Base-by-base conservation (phyloP, 2,888 invertebrate genomes). In the Ectemnius cavifrons region DNA sequence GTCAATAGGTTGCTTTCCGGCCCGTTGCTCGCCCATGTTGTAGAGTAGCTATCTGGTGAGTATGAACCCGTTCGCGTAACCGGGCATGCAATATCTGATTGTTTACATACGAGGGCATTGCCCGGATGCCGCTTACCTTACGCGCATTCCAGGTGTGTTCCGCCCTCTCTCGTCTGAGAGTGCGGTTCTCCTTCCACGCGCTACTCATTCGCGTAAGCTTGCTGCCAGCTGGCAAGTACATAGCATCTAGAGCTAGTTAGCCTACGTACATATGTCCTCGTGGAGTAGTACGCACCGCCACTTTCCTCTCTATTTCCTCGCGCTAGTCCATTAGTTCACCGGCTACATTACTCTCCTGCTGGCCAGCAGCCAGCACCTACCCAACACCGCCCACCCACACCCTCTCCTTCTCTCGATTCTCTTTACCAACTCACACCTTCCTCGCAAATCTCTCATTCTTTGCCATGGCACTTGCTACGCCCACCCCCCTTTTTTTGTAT, bases 71-170 rank as follows among this genome's bases (percentile, higher is more conserved):
- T 37, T 75, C 72, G 75, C 75, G 77, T 75, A 83, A 82, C 75
- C 81, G 79, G 74, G 81, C 80, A 81, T 87, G 85, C 84, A 84
- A 86, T 87, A 86, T 84, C 85, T 85, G 87, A 90, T 89, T 90
- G 90, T 90, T 90, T 90, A 90, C 90, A 90, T 88, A 85, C 84
- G 88, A 90, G 90, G 90, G 86, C 90, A 88, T 90, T 90, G 90
- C 89, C 89, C 90, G 87, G 87, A 89, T 88, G 87, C 87, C 88
- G 86, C 85, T 89, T 88, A 88, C 87, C 86, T 87, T 88, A 88
- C 84, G 82, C 85, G 83, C 87, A 87, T 86, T 85, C 85, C 85
- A 82, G 79, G 79, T 82, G 79, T 82, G 82, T 83, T 80, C 73
- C 73, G 69, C 74, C 83, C 71, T 71, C 78, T 72, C 73, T 67